Evolutionary conservation across 2,797 vertebrate genomes (phyloP), one percentile per base, ranked within the genome.

Genomic region (Nyctibius grandis): DNA sequence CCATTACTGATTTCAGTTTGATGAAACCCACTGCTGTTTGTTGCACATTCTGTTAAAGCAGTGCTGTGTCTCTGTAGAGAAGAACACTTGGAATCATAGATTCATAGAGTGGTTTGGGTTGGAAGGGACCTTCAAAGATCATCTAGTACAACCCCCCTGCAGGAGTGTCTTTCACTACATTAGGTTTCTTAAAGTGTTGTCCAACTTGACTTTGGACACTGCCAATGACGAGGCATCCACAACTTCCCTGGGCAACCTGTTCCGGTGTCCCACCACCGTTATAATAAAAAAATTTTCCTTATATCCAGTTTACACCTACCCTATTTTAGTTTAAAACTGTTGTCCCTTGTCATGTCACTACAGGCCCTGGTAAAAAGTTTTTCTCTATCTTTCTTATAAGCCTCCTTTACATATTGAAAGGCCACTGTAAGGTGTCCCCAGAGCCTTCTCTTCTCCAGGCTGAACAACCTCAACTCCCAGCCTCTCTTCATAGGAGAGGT

Each of bases 381-480:
- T 65, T 31, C 34, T 40, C 3, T 9, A 25, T 4, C 10, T 83
- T 83, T 64, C 36, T 51, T 56, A 28, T 23, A 47, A 75, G 36
- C 2, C 6, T 28, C 3, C 12, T 73, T 76, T 40, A 28, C 15
- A 48, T 12, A 28, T 3, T 60, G 50, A 44, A 79, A 82, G 7
- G 42, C 0, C 1, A 2, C 12, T 29, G 7, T 69, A 51, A 74
- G 15, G 15, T 79, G 5, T 70, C 34, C 6, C 12, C 0, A 1
- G 16, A 77, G 11, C 29, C 15, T 72, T 42, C 11, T 51, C n/a
- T 63, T 83, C 48, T 72, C 26, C 33, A 56, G 34, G 16, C 20
- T 50, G 21, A 69, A 74, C 21, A 29, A 65, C 31, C 5, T 19
- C 56, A 69, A 4, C 22, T 56, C 15, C 64, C 45, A 81, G n/a